Percentiles rank a stretch among this genome's conserved stretches.
Evolutionary conservation across 2,888 invertebrate species (phyloP).

Genomic region (Ophraella communa): DNA sequence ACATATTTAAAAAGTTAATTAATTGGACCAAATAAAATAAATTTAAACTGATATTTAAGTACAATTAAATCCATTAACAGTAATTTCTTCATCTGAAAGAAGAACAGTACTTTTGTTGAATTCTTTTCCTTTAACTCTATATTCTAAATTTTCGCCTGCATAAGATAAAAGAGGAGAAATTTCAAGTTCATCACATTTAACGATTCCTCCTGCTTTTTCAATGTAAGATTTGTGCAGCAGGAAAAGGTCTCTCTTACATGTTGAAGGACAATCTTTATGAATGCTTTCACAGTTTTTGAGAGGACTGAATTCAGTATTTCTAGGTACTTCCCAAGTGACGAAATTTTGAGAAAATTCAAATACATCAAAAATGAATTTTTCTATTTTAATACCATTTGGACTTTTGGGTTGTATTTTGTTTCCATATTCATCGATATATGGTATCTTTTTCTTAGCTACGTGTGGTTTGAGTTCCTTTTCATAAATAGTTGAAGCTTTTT

Average conservation of each 20-base stretch:
- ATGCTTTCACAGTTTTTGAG: constrained; percentile 90
- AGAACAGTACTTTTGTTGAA: constrained; percentile 42
- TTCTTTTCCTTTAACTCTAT: constrained; percentile 39
- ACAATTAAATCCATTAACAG: constrained; percentile 8
- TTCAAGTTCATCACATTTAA: constrained; percentile 76
- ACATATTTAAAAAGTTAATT: not conserved
- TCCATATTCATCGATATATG: constrained; percentile 77
- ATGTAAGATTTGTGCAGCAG: constrained; percentile 81
- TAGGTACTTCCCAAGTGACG: constrained; percentile 90
- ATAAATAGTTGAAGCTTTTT: constrained; percentile 71
- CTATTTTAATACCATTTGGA: constrained; percentile 97
- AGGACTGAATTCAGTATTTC: constrained; percentile 95
- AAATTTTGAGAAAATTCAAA: constrained; percentile 91
- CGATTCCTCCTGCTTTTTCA: constrained; percentile 78
- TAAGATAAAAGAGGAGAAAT: constrained; percentile 91
- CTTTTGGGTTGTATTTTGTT: constrained; percentile 74
- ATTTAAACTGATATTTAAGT: constrained; percentile 4
- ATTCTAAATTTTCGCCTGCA: constrained; percentile 80
- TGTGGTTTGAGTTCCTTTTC: constrained; percentile 85
- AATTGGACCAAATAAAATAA: not conserved
- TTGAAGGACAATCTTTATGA: constrained; percentile 88
- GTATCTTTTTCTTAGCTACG: constrained; percentile 96
- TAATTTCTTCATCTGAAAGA: constrained; percentile 26
- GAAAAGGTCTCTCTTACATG: constrained; percentile 80
- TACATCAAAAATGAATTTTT: constrained; percentile 99